Base-by-base conservation (phyloP, 2,797 vertebrate genomes). In the Eutrigla gurnardus region DNA sequence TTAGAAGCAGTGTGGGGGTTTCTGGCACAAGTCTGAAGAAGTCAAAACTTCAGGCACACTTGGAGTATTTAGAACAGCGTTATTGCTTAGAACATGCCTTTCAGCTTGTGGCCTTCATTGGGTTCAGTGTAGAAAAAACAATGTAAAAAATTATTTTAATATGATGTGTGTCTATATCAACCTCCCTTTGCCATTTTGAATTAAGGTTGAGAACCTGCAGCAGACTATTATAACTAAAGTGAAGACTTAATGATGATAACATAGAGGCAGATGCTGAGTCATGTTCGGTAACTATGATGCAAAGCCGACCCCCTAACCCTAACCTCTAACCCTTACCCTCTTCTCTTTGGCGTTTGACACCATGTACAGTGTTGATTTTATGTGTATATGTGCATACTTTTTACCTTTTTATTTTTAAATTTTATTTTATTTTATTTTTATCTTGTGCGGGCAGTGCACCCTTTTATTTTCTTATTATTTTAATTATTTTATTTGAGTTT, bases 181-280 rank as follows among this genome's bases (percentile, higher is more conserved):
- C 6, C 46, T 61, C 14, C 39, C 9, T 45, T 43, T 43, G 10
- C 58, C 15, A 11, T 17, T 47, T 61, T 75, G 5, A 71, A 61
- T 9, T 63, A 9, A 55, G 33, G 39, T 39, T n/a, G 65, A 54
- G 17, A 71, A 10, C 32, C 25, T 49, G 32, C 45, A 69, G 67
- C 55, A 72, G 68, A 52, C 17, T 35, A 9, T 62, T 33, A 65
- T 71, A 71, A 68, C 46, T 65, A 64, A 68, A 62, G 46, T 40
- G 35, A 52, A 33, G 39, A 66, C 33, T 74, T 71, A 65, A 45
- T 50, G 64, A 78, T 89, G 89, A 91, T 90, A 74, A 88, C 77
- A 87, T 12, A 76, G 70, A 74, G 70, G 69, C 54, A 68, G 60
- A 42, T 50, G 49, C 36, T 83, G 81, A 72, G 69, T 84, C 70